Evolutionary conservation across 2,113 vertebrate species (phyloP), one percentile per base, ranked within the genome.

Genomic region (Synchiropus splendidus): DNA sequence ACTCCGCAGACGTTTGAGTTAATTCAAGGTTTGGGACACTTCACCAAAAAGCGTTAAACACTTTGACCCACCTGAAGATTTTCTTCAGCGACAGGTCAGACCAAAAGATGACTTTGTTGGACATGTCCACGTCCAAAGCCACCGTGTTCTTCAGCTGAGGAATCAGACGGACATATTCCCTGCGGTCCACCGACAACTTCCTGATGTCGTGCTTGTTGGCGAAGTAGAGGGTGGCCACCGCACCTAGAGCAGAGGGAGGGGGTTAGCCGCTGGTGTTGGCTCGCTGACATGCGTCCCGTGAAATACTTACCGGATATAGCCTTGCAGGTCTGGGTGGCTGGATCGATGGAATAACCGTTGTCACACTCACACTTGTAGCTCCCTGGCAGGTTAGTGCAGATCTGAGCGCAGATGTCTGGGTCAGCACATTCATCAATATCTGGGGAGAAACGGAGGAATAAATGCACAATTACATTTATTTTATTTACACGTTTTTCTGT

Each of bases 1-100:
- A n/a, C n/a, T n/a, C n/a, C n/a, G n/a, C n/a, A n/a, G n/a, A n/a
- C n/a, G n/a, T n/a, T n/a, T n/a, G n/a, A n/a, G n/a, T n/a, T n/a
- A n/a, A n/a, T n/a, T 27, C 21, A 27, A 5, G 21, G 21, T 27
- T 27, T 27, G 8, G 8, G 21, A 27, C 4, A n/a, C n/a, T n/a
- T 27, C 8, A 27, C 21, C 21, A 27, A 27, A 27, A 8, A 27
- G 21, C 21, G 8, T 27, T 27, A 27, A 27, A 27, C 21, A 27
- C n/a, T n/a, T n/a, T n/a, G n/a, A n/a, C 21, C 74, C 33, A 94
- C 92, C 91, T 91, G 77, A 81, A 94, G 72, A 95, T 92, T 72
- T 88, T 91, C 59, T 78, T 87, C 33, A 84, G 82, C 14, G 71
- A 77, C 30, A 82, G 51, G 55, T 95, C 92, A 0, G 89, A 87